Evolutionary conservation across 2,113 vertebrate species (phyloP), one percentile per base, ranked within the genome.

Genomic region (Callionymus lyra): DNA sequence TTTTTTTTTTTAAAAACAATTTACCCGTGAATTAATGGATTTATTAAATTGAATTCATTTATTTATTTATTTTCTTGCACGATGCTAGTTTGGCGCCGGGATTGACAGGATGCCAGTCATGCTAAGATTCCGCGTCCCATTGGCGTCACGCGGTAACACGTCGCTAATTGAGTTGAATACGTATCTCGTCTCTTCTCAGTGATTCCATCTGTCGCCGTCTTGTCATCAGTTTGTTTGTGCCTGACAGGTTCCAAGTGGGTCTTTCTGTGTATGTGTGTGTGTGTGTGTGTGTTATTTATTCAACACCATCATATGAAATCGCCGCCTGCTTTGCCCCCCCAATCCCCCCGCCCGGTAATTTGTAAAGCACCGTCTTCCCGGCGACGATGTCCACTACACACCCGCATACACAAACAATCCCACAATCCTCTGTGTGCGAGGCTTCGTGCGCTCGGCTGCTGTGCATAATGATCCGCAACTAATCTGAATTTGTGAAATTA

Each of bases 41-140:
- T 72, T 77, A 74, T 72, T 73, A 71, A 60, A 71, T 80, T 64
- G 43, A 56, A 66, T 67, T 71, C 57, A 52, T 57, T 41, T n/a
- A n/a, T n/a, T n/a, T n/a, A n/a, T n/a, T 45, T 63, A 31, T 72
- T 27, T 27, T 27, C 53, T 63, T 53, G 63, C 70, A 35, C 61
- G 71, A 59, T 72, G 58, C 56, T 80, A 70, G 63, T 70, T 76
- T 59, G 64, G 70, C 58, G 31, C 52, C 59, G 47, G 59, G 72
- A 74, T 77, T 81, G 81, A 82, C 75, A 72, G 82, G 74, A 74
- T 82, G 81, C 77, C 80, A 82, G 74, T 84, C 79, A 79, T 73
- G 68, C 56, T 63, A 59, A 78, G 66, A 75, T 73, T 65, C 58
- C 68, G 63, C 64, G 74, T 70, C 72, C 72, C 70, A 70, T 80